Evolutionary conservation across 1,140 invertebrate genomes (phyloP).

Genomic region (Drosophila miranda): DNA sequence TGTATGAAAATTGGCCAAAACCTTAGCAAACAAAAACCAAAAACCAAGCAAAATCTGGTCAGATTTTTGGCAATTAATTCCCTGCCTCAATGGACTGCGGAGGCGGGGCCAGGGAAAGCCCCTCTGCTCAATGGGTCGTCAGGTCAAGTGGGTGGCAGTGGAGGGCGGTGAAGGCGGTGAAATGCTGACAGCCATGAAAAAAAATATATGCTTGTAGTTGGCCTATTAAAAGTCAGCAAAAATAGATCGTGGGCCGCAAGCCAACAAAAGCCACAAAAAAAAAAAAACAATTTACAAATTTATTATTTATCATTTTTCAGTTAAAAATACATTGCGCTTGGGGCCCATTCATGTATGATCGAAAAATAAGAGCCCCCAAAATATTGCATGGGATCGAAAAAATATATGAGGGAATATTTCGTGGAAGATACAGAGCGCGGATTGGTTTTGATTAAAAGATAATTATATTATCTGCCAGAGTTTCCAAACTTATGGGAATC

Average conservation of each 20-base stretch:
- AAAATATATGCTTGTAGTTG: constrained; percentile 45
- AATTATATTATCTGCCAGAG: too few relatives aligned
- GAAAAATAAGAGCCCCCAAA: not conserved
- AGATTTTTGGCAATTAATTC: constrained; percentile 32
- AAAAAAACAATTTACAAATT: constrained; percentile 60
- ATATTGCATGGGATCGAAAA: constrained; percentile 1
- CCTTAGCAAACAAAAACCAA: too few relatives aligned
- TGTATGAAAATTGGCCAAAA: too few relatives aligned
- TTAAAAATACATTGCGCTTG: constrained; percentile 43
- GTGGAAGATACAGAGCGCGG: too few relatives aligned
- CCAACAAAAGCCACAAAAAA: constrained; percentile 21
- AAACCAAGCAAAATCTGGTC: too few relatives aligned
- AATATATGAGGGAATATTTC: constrained; percentile 2
- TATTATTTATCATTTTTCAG: constrained; percentile 64
- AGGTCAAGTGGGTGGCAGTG: constrained; percentile 57
- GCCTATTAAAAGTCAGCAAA: constrained; percentile 69
- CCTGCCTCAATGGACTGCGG: not conserved
- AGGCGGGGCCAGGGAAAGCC: not conserved
- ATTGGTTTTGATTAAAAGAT: too few relatives aligned
- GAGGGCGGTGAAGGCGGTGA: constrained; percentile 23
- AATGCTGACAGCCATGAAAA: constrained; percentile 62
- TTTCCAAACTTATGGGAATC: too few relatives aligned
- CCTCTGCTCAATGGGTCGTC: constrained; percentile 59
- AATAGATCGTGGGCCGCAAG: constrained; percentile 6
- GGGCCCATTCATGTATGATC: constrained; percentile 30